These are phyloP conservation scores for Diprion similis DNA, from an alignment of 1,140 invertebrate species.

Conservation along the genomic window DNA sequence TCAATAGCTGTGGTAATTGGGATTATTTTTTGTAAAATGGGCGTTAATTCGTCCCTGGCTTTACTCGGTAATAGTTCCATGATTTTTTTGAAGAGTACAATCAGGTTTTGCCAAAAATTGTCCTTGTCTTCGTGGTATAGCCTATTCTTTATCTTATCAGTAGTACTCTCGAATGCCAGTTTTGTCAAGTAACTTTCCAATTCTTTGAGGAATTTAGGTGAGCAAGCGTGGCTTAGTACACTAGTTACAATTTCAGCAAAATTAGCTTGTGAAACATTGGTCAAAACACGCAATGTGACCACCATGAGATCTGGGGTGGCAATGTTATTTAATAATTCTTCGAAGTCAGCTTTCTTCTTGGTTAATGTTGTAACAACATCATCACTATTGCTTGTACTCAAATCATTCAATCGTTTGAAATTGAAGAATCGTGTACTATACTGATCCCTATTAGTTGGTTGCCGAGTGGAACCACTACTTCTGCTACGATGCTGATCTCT, in stretches of 20 bases:
- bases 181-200: not conserved
- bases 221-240: not conserved
- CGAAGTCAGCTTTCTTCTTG: not conserved
- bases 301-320: not conserved
- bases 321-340: not conserved
- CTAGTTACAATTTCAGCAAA: conserved; percentile 1
- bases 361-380: not conserved
- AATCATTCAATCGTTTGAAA: not conserved
- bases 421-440: not conserved
- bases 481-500: not conserved
- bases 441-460: not conserved
- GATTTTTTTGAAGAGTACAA: conserved; percentile 48
- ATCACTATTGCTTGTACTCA: not conserved
- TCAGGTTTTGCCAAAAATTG: conserved; percentile 55
- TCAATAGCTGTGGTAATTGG: conserved; percentile 51
- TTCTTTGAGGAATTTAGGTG: not conserved
- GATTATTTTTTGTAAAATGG: conserved; percentile 50
- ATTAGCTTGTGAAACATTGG: not conserved
- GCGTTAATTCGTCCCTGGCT: conserved; percentile 46
- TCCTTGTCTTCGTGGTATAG: conserved; percentile 54
- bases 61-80: conserved; percentile 50
- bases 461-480: not conserved
- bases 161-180: not conserved
- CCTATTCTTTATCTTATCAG: conserved; percentile 43
- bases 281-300: not conserved